Evolutionary conservation across 2,888 invertebrate species (phyloP), one percentile per base, ranked within the genome.

Genomic region (Torymus texanus): DNA sequence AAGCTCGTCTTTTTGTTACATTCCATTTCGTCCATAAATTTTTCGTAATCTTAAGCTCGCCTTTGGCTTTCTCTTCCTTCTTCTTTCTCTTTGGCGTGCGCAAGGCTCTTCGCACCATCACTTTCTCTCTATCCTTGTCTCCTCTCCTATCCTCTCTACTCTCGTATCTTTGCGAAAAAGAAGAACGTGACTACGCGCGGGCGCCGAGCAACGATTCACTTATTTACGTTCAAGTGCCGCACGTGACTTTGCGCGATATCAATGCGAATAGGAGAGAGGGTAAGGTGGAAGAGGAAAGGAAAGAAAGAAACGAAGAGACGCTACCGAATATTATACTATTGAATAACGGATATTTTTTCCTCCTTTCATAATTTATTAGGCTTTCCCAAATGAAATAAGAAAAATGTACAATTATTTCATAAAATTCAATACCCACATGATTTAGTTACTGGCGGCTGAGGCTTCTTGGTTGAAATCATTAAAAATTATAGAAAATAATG

Each of bases 191-290:
- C 78, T 71, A 29, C 66, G 67, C 50, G 61, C 71, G 67, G 56
- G 61, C 66, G 50, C 59, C 71, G n/a, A 73, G 77, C 68, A 74
- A 80, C 73, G 80, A 80, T 80, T 80, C 78, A 80, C 80, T 81
- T 81, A 81, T 81, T 81, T 78, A 81, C 78, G 75, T 78, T 74
- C 78, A 75, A 78, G 71, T 66, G 61, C 70, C 58, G 78, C 78
- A 75, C 81, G 81, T 75, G 81, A 78, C 78, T 74, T 72, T 70
- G 67, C 41, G 51, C 75, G 75, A 75, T 81, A 78, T 81, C 81
- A 75, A 78, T 81, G 73, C 71, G 72, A 81, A 78, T 75, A 75
- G 72, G 41, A 56, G 29, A 29, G 41, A 41, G 5, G 8, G 41
- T 1, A 5, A 41, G 41, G 41, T 53, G 56, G n/a, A 21, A 24